Base-by-base conservation (phyloP, 2,113 vertebrate genomes). In the Microtus ochrogaster region DNA sequence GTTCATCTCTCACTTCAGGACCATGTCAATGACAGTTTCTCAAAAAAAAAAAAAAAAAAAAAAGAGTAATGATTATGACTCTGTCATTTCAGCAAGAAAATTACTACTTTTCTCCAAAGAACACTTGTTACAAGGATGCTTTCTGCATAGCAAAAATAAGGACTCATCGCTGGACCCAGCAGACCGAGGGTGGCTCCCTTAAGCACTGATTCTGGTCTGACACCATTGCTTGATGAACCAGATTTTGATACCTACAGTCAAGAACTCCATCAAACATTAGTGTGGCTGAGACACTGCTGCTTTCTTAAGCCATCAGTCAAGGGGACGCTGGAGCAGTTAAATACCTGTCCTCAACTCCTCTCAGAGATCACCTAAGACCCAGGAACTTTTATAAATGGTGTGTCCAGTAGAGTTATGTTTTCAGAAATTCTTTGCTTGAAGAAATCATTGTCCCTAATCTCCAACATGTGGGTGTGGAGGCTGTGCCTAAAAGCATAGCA, bases 1-100 rank as follows among this genome's bases (percentile, higher is more conserved):
- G 26, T 4, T 52, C 70, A 52, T 76, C n/a, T 52, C 21, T 65
- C 52, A 63, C 66, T 28, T 68, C 47, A 94, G 1, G 49, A 78
- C 10, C 52, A 74, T 10, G 26, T 21, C 90, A 89, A 88, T 36
- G 30, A 70, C 63, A 0, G 2, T 86, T 94, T 95, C 55, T 85
- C 72, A 95, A 89, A 92, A 92, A 49, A 49, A 49, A 49, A 49
- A 28, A 41, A 72, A 91, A 47, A 49, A 49, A 49, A 49, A 28
- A 41, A 72, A 91, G 72, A 94, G 24, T 41, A 93, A 65, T 84
- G 93, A 84, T 79, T 47, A 79, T 3, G 90, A 36, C 1, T 89
- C 39, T 87, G 5, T 72, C 65, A 73, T 92, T 95, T 3, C 14
- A 91, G 79, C 55, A 82, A 85, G 30, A 95, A 3, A 85, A 47